Evolutionary conservation across 2,888 invertebrate genomes (phyloP).

Genomic region (Clusia tigrina): DNA sequence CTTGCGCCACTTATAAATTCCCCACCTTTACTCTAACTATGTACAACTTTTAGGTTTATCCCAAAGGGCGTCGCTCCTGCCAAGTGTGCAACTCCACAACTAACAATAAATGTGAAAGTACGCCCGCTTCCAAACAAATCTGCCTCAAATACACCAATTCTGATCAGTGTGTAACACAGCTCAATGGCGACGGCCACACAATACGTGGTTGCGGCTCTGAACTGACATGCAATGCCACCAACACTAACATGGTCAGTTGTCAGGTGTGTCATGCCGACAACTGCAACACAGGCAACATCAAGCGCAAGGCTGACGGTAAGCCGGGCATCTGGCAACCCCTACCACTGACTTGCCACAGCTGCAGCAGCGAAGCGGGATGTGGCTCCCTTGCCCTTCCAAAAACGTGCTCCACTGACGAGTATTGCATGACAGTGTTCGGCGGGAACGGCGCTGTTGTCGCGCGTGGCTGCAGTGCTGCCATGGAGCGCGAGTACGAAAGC

Average conservation of each 20-base stretch:
- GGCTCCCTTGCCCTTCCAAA: slow-evolving; percentile 3
- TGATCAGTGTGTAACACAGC: slow-evolving; percentile 46
- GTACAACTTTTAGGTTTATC: slow-evolving; percentile 46
- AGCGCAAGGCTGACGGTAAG: slow-evolving; percentile 45
- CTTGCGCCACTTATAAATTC: too few species aligned
- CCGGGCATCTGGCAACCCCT: slow-evolving; percentile 56
- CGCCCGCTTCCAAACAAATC: slow-evolving; percentile 35
- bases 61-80: slow-evolving; percentile 49
- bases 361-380: slow-evolving; percentile 39
- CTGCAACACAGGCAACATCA: slow-evolving; percentile 50
- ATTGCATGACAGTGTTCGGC: slow-evolving; percentile 55
- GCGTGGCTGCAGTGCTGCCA: slow-evolving; percentile 51
- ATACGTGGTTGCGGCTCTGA: slow-evolving; percentile 51
- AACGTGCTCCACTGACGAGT: slow-evolving; percentile 37
- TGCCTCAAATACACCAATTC: slow-evolving; percentile 42
- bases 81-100: slow-evolving; percentile 47
- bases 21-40: slow-evolving; percentile 32
- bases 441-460: slow-evolving; percentile 36
- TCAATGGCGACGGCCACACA: slow-evolving; percentile 43
- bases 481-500: slow-evolving; percentile 39
- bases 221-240: slow-evolving; percentile 37
- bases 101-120: slow-evolving; percentile 39
- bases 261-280: slow-evolving; percentile 41
- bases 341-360: slow-evolving; percentile 50
- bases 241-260: slow-evolving; percentile 37